Conservation (phyloP, 2,888 invertebrate species). For the Acholoe squamosa region DNA sequence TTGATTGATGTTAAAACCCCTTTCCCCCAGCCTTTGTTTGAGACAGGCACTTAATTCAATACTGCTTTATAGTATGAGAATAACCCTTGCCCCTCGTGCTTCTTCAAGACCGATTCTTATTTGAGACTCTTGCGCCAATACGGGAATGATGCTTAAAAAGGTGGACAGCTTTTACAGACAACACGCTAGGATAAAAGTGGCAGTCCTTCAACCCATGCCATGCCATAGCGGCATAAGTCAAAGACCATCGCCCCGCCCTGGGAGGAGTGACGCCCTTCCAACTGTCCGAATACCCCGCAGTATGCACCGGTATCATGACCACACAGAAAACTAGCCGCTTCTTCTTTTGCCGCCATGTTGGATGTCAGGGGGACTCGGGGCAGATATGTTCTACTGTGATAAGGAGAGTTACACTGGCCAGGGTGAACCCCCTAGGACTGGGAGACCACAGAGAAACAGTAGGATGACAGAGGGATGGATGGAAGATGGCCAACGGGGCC, state of each 20-base stretch:
- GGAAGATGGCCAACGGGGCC: no score
- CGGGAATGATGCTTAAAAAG: no score
- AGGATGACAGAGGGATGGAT: no score
- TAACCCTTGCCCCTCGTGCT: no score
- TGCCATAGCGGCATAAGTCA: neutral
- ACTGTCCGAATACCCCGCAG: neutral
- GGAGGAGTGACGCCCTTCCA: neutral
- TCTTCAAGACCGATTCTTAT: no score
- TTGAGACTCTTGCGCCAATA: no score
- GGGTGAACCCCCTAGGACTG: neutral
- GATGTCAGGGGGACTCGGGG: neutral
- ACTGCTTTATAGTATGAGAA: no score
- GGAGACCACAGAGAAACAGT: neutral
- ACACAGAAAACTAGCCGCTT: neutral
- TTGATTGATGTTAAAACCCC: no score
- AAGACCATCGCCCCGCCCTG: neutral
- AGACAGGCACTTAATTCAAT: no score
- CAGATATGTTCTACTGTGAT: constrained; percentile 2
- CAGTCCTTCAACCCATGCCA: neutral
- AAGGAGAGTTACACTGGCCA: neutral
- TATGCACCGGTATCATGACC: neutral
- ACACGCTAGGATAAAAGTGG: no score
- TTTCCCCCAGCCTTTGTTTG: no score
- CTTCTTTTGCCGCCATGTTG: neutral
- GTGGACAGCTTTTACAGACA: no score